These are phyloP conservation scores for Creontiades dilutus DNA, from an alignment of 2,888 invertebrate genomes.

Conservation along the genomic window DNA sequence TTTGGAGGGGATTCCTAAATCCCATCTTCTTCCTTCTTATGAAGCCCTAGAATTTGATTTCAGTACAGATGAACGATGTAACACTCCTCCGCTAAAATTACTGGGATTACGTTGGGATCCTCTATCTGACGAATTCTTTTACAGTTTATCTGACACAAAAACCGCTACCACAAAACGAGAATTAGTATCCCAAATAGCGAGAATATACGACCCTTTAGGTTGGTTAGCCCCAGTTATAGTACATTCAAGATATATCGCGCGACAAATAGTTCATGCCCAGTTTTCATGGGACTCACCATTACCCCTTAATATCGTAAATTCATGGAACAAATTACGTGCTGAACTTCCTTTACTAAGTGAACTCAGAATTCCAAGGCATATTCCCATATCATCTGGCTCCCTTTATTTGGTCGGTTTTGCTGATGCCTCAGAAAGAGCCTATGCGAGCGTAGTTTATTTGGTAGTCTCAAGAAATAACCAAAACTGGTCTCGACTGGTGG, in stretches of 20 bases:
- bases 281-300: constrained; percentile 40
- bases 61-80: neutral
- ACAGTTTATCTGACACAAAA: neutral
- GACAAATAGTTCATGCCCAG: neutral
- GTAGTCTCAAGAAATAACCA: no score
- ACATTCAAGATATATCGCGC: constrained; percentile 9
- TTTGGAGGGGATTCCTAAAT: neutral
- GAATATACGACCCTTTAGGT: constrained; percentile 55
- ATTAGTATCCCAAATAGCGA: constrained; percentile 43
- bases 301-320: neutral
- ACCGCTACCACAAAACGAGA: constrained; percentile 30
- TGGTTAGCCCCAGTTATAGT: constrained; percentile 46
- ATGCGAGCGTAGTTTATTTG: no score
- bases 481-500: no score
- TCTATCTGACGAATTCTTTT: constrained; percentile 17
- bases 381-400: no score
- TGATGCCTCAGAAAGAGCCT: no score
- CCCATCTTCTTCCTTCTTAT: neutral
- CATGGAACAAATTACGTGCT: no score
- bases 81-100: neutral
- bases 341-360: no score
- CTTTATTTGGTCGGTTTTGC: no score
- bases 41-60: neutral
- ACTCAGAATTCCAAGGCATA: no score
- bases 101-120: constrained; percentile 48